Conservation (phyloP, 2,888 invertebrate species). For the Autographa pulchrina region DNA sequence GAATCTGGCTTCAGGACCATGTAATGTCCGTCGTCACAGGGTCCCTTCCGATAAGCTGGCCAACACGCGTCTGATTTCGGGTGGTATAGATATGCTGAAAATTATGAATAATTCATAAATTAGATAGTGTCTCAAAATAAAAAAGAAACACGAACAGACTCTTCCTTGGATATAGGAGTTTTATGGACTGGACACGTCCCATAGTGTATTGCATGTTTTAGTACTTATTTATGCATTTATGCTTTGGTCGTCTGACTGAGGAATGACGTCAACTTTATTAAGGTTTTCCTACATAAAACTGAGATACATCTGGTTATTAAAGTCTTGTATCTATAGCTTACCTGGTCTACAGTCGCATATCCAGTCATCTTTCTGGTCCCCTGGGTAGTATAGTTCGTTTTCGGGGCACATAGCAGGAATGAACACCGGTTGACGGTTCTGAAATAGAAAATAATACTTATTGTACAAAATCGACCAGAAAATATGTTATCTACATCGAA, state of each 20-base stretch:
- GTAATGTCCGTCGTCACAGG: constrained; percentile 89
- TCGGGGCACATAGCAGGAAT: constrained; percentile 90
- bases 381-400: constrained; percentile 92
- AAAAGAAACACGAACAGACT: neutral
- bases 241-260: too few species aligned
- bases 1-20: constrained; percentile 86
- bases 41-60: constrained; percentile 91
- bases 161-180: neutral
- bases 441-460: constrained; percentile 17
- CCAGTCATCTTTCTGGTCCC: constrained; percentile 91
- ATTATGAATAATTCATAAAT: neutral
- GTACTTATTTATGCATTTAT: too few species aligned
- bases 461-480: too few species aligned
- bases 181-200: neutral
- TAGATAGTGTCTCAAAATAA: neutral
- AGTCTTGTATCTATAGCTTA: constrained; percentile 61
- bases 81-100: constrained; percentile 90
- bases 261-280: neutral
- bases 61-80: constrained; percentile 90
- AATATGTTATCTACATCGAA: too few species aligned
- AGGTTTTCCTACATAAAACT: neutral
- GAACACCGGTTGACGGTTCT: constrained; percentile 89
- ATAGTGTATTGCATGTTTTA: neutral
- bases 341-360: constrained; percentile 91
- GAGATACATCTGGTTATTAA: neutral